phyloP scores from a whole-genome alignment of 2,888 invertebrate species.

The Eristalis arbustorum region DNA sequence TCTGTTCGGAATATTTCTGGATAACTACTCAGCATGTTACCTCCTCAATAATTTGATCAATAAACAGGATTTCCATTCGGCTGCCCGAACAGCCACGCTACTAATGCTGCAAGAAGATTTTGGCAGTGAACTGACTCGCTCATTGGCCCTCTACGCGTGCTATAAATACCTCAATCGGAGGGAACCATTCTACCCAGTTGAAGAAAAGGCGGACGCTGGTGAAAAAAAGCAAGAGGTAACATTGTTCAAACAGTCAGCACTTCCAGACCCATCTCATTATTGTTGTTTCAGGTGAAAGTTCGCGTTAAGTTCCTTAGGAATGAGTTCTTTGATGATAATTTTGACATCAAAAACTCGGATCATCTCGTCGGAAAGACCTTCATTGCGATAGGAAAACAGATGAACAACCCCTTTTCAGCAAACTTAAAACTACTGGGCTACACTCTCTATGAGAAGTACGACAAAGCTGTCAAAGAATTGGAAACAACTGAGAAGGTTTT shows the following conservation, averaged over 20 bases:
- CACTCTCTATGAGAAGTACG: constrained; percentile 85
- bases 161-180: constrained; percentile 84
- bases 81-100: constrained; percentile 88
- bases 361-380: constrained; percentile 92
- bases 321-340: constrained; percentile 93
- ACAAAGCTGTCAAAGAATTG: constrained; percentile 79
- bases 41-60: constrained; percentile 90
- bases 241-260: constrained; percentile 46
- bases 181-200: constrained; percentile 71
- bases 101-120: constrained; percentile 95
- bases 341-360: constrained; percentile 88
- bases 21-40: constrained; percentile 88
- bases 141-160: constrained; percentile 88
- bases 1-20: constrained; percentile 95
- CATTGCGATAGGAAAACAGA: constrained; percentile 82
- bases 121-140: constrained; percentile 85
- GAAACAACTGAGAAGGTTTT: constrained; percentile 63
- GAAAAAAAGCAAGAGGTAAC: constrained; percentile 75
- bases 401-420: constrained; percentile 80
- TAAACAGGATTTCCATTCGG: constrained; percentile 84
- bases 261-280: constrained; percentile 73
- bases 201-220: constrained; percentile 75
- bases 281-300: constrained; percentile 82
- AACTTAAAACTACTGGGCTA: constrained; percentile 85
- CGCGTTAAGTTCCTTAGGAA: constrained; percentile 90